These are phyloP conservation scores for Coenonympha arcania DNA, from an alignment of 2,888 invertebrate genomes.

Conservation along the genomic window DNA sequence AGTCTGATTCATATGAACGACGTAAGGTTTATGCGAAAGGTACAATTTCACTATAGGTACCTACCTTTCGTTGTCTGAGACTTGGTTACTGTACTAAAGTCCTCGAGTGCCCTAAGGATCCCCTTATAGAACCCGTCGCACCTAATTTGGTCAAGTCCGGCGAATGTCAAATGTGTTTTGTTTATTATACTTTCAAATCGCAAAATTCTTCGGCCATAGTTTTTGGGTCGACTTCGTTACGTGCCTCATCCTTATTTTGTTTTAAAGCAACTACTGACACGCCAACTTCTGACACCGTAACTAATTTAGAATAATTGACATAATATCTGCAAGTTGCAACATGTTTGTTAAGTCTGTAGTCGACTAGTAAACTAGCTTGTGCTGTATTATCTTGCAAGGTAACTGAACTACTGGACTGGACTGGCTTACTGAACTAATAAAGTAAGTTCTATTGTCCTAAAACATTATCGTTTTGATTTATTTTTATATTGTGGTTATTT, in stretches of 20 bases:
- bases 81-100: not conserved
- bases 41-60: not conserved
- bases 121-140: slow-evolving; percentile 42
- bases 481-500: too few relatives aligned
- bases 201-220: slow-evolving; percentile 42
- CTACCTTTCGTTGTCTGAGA: not conserved
- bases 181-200: slow-evolving; percentile 68
- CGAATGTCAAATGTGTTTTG: slow-evolving; percentile 38
- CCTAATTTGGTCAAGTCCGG: slow-evolving; percentile 42
- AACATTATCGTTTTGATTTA: too few relatives aligned
- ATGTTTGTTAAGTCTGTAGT: too few relatives aligned
- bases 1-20: too few relatives aligned
- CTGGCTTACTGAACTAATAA: too few relatives aligned
- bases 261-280: not conserved
- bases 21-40: too few relatives aligned
- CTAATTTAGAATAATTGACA: too few relatives aligned
- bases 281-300: not conserved
- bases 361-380: too few relatives aligned
- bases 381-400: too few relatives aligned
- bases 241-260: not conserved
- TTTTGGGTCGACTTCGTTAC: slow-evolving; percentile 30
- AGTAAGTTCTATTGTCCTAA: too few relatives aligned
- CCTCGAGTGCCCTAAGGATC: slow-evolving; percentile 34
- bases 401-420: too few relatives aligned
- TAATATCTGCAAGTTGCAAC: too few relatives aligned